phyloP scores from a whole-genome alignment of 2,888 invertebrate species.

The Nomada fabriciana region DNA sequence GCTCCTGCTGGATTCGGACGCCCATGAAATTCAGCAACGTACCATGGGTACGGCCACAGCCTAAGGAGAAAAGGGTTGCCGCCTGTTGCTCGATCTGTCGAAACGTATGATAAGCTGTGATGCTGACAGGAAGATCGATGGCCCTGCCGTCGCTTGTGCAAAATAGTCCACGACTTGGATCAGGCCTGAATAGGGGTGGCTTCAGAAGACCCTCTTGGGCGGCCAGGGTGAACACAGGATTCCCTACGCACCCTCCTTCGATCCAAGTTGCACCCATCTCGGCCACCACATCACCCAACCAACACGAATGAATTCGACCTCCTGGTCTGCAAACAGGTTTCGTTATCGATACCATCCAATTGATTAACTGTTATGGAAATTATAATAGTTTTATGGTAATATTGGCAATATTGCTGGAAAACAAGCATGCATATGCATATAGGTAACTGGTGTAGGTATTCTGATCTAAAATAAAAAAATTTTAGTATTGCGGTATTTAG shows the following conservation, averaged over 20 bases:
- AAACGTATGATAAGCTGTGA: conserved; percentile 89
- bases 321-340: conserved; percentile 87
- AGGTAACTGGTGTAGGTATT: no score
- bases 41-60: conserved; percentile 88
- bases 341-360: conserved; percentile 9
- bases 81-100: conserved; percentile 89
- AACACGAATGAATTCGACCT: conserved; percentile 91
- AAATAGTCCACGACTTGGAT: conserved; percentile 87
- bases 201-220: conserved; percentile 89
- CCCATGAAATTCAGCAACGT: conserved; percentile 88
- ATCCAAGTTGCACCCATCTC: conserved; percentile 92
- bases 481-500: no score
- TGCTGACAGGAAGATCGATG: conserved; percentile 87
- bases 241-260: conserved; percentile 89
- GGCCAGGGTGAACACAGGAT: conserved; percentile 89
- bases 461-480: no score
- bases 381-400: not conserved
- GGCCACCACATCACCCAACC: conserved; percentile 91
- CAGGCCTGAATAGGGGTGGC: conserved; percentile 86
- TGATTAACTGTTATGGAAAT: not conserved
- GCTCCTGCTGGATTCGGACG: conserved; percentile 89
- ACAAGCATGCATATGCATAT: no score
- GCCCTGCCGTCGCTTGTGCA: conserved; percentile 90
- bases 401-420: not conserved
- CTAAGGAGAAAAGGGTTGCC: conserved; percentile 86